Evolutionary conservation across 2,113 vertebrate species (phyloP).

Genomic region (Erythrocercus mccallii): DNA sequence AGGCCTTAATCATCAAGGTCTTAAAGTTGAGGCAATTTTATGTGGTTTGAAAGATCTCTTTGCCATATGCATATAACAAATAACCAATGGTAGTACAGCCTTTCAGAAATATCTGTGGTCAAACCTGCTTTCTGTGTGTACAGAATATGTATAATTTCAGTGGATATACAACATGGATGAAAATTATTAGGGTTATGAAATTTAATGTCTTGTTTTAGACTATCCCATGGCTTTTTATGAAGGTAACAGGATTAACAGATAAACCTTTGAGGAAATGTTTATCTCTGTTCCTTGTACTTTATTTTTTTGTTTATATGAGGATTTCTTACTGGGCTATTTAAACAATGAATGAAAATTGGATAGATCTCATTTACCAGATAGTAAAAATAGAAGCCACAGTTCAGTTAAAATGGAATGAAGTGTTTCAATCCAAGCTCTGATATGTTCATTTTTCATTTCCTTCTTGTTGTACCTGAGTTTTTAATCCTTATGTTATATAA

Average conservation of each 20-base stretch:
- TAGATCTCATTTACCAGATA: background rate
- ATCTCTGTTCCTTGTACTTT: background rate
- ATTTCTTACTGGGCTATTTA: background rate
- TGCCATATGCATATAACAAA: background rate
- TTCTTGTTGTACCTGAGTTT: background rate
- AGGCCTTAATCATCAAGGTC: background rate
- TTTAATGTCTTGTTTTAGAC: background rate
- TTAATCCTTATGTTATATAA: background rate
- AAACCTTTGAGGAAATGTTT: background rate
- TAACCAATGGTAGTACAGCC: background rate
- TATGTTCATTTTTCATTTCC: background rate
- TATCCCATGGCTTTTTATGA: background rate
- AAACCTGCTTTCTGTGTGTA: background rate
- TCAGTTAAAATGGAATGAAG: background rate
- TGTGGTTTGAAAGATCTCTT: background rate
- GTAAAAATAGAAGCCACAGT: background rate
- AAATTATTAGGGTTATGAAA: background rate
- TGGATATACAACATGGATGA: background rate
- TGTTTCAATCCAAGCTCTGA: background rate
- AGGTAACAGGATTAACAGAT: background rate
- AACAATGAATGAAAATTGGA: background rate
- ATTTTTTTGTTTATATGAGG: background rate
- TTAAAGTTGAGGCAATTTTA: background rate
- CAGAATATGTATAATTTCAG: rapidly evolving
- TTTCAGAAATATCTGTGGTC: background rate